Conservation (phyloP, 2,888 invertebrate species). For the Sericinus montela region DNA sequence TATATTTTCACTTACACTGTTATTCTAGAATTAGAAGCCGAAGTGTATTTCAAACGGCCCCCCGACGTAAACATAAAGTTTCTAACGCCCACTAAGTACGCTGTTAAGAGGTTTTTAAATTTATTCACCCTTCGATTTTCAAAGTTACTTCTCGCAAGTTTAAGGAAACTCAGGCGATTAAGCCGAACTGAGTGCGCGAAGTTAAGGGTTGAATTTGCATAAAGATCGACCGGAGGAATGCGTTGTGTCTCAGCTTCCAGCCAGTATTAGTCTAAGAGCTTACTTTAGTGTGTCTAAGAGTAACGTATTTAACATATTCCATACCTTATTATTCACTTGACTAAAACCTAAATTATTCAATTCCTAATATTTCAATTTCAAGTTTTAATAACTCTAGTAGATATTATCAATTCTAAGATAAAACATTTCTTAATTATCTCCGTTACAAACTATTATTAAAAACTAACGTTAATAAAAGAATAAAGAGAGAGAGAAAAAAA, state of each 20-base stretch:
- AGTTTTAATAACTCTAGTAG: too few relatives aligned
- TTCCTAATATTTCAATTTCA: too few relatives aligned
- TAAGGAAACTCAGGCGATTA: conserved; percentile 69
- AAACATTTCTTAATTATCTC: too few relatives aligned
- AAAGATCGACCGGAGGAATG: conserved; percentile 46
- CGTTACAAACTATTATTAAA: too few relatives aligned
- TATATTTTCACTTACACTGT: conserved; percentile 33
- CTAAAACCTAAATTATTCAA: not conserved
- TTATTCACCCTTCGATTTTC: conserved; percentile 74
- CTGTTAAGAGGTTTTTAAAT: conserved; percentile 73
- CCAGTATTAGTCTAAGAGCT: conserved; percentile 12
- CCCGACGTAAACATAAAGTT: conserved; percentile 60
- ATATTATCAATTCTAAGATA: too few relatives aligned
- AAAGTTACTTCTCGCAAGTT: conserved; percentile 55
- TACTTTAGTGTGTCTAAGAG: conserved; percentile 3
- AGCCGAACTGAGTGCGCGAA: conserved; percentile 60
- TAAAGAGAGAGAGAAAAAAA: too few relatives aligned
- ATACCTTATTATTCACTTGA: not conserved
- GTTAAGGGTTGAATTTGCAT: conserved; percentile 75
- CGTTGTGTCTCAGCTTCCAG: conserved; percentile 25
- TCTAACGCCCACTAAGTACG: conserved; percentile 59
- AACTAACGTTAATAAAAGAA: too few relatives aligned
- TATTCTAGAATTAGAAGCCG: conserved; percentile 48
- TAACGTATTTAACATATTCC: not conserved
- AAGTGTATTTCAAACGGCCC: conserved; percentile 39